Evolutionary conservation across 2,888 invertebrate species (phyloP), one percentile per base, ranked within the genome.

Genomic region (Elegia similella): DNA sequence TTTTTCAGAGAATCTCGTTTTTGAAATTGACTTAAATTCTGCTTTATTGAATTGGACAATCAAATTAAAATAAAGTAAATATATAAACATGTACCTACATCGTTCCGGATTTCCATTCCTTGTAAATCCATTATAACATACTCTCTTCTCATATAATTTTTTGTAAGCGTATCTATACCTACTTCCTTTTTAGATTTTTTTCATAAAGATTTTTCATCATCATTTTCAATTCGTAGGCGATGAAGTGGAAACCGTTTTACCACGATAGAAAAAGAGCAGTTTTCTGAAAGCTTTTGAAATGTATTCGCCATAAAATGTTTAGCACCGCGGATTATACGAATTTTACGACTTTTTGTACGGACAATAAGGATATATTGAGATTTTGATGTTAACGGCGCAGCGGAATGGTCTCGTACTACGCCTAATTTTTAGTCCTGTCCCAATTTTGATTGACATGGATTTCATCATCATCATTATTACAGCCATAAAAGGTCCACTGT

Each of bases 201-300:
- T n/a, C n/a, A n/a, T n/a, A n/a, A n/a, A n/a, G n/a, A n/a, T n/a
- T n/a, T n/a, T n/a, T n/a, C n/a, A n/a, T n/a, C n/a, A n/a, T n/a
- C n/a, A n/a, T 38, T 38, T 12, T 3, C 12, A 38, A 38, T 38
- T 12, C 38, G 32, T 32, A 7, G 32, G 32, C 10, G 7, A 2
- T 32, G 23, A 38, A 38, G 38, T 38, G 38, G n/a, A n/a, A 38
- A 38, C 10, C 12, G 38, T 23, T 46, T 46, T 17, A 0, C 23
- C 5, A n/a, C 17, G 17, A 23, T 8, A 61, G 44, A 55, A 23
- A 23, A 23, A 58, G 52, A 52, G 42, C 44, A 50, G 53, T 57
- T 59, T 44, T 59, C 59, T 60, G 59, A 60, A 63, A 63, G 60
- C 57, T 60, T 57, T 59, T 60, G 42, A 57, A 58, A 56, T 59